A percentile compares a stretch with the other conserved stretches of the same genome.
These are phyloP conservation scores for Ichneumon xanthorius DNA, from an alignment of 2,888 invertebrate species.

Conservation along the genomic window DNA sequence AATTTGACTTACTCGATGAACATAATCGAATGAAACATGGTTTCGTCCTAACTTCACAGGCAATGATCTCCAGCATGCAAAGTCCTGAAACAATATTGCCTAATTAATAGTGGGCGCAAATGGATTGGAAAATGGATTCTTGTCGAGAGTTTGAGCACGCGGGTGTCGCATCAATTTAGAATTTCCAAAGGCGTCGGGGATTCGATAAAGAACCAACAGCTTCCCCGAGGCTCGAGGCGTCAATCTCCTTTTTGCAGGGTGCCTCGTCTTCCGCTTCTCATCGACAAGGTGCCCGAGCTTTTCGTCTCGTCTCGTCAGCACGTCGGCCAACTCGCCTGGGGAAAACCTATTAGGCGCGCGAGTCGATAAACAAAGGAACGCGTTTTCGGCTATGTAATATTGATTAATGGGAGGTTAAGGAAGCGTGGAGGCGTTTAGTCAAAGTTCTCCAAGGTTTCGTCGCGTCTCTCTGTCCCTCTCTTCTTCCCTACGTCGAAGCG, in stretches of 20 bases:
- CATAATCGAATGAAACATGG: not conserved
- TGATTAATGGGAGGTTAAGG: slow-evolving; percentile 85
- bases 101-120: not conserved
- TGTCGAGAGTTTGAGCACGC: slow-evolving; percentile 6
- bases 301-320: slow-evolving; percentile 52
- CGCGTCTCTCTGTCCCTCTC: slow-evolving; percentile 53
- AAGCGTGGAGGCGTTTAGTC: slow-evolving; percentile 85
- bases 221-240: slow-evolving; percentile 43
- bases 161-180: slow-evolving; percentile 45
- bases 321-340: slow-evolving; percentile 44
- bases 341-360: slow-evolving; percentile 83
- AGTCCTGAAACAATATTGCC: slow-evolving; percentile 3
- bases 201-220: slow-evolving; percentile 38
- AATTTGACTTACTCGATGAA: not conserved
- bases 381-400: slow-evolving; percentile 85
- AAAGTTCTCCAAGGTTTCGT: slow-evolving; percentile 83
- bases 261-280: slow-evolving; percentile 33
- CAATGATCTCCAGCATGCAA: not conserved
- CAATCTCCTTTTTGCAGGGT: slow-evolving; percentile 64
- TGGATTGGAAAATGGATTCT: slow-evolving; percentile 26
- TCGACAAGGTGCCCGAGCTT: slow-evolving; percentile 40
- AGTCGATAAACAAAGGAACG: slow-evolving; percentile 85
- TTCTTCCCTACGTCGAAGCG: slow-evolving; percentile 59
- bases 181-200: slow-evolving; percentile 48
- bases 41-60: not conserved